Conservation (phyloP, 2,113 vertebrate species). For the Daubentonia madagascariensis region DNA sequence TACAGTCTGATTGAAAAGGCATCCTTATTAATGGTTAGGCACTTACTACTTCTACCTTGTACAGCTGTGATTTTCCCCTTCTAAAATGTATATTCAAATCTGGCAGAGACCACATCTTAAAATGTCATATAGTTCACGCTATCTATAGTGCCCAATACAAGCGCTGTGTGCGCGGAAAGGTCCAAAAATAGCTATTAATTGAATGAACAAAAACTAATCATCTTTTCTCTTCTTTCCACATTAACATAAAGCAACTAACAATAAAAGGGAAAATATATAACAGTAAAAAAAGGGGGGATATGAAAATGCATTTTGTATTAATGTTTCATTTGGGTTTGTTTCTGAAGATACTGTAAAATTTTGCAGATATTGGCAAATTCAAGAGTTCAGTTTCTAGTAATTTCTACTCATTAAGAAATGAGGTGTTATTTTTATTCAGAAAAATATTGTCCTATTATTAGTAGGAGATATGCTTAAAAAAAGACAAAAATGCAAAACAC, state of each 20-base stretch:
- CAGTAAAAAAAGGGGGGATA: not conserved
- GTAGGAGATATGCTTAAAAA: not conserved
- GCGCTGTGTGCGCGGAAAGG: not conserved
- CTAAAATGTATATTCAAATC: not conserved
- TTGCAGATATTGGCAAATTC: not conserved
- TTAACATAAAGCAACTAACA: not conserved
- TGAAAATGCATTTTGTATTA: not conserved
- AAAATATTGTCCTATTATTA: not conserved
- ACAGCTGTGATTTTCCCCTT: not conserved
- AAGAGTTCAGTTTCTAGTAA: not conserved
- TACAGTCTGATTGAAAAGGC: not conserved
- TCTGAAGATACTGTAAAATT: not conserved
- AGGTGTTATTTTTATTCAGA: slow-evolving; percentile 1
- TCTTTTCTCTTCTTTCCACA: not conserved
- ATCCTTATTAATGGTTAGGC: not conserved
- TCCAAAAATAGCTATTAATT: not conserved
- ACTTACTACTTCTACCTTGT: not conserved
- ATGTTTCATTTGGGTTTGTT: slow-evolving; percentile 31
- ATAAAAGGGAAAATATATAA: not conserved
- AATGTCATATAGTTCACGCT: not conserved
- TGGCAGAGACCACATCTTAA: not conserved
- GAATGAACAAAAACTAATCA: not conserved
- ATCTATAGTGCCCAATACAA: not conserved
- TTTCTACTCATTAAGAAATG: not conserved
- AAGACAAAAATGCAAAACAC: not conserved